A percentile compares a stretch with the other conserved stretches of the same genome.
Evolutionary conservation across 2,888 invertebrate genomes (phyloP).

Genomic region (Dichetophora obliterata): DNA sequence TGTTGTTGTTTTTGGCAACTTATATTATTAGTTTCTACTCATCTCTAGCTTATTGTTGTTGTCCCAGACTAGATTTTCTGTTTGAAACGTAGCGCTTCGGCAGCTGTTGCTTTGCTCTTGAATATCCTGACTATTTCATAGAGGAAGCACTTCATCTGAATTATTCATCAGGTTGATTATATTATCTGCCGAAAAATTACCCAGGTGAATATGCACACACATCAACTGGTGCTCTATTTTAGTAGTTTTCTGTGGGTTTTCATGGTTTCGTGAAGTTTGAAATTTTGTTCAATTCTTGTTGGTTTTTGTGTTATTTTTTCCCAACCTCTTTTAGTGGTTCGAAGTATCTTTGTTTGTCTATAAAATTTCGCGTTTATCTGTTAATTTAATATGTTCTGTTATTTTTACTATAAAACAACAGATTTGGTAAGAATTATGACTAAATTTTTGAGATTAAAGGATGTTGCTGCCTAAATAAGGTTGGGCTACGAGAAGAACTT

Average conservation of each 20-base stretch:
- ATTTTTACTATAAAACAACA: neutral
- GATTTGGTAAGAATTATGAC: too few species aligned
- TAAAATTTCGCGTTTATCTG: neutral
- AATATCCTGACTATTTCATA: neutral
- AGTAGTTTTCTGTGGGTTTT: too few species aligned
- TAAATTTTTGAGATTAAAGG: neutral
- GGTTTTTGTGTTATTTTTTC: neutral
- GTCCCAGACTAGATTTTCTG: neutral
- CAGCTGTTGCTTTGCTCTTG: too few species aligned
- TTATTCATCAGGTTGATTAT: neutral
- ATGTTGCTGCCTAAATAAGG: neutral
- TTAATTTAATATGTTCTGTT: neutral
- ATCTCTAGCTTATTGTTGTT: neutral
- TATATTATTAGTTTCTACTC: neutral
- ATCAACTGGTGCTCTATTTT: neutral
- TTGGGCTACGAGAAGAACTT: neutral
- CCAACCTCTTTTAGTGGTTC: neutral
- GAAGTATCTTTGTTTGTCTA: neutral
- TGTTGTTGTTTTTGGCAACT: neutral
- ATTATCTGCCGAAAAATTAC: neutral
- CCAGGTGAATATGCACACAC: neutral
- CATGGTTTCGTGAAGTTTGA: too few species aligned
- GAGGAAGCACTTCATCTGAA: neutral
- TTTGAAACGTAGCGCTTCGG: neutral
- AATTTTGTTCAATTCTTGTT: too few species aligned